Conservation (phyloP, 2,797 vertebrate species). For the Gila robusta region DNA sequence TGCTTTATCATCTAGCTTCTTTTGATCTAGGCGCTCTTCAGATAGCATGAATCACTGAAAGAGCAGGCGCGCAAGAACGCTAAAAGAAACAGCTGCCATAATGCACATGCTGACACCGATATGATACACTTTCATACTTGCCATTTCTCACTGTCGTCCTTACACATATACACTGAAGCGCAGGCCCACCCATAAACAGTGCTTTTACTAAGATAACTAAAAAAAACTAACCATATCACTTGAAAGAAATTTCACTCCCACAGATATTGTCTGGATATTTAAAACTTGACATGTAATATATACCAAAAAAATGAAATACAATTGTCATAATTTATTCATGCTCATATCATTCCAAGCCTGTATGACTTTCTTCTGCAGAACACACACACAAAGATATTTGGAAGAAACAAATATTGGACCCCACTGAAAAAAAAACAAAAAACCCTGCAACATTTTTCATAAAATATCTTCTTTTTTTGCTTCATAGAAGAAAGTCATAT, state of each 20-base stretch:
- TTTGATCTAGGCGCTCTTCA: conserved; percentile 87
- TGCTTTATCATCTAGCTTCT: conserved; percentile 76
- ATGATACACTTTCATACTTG: conserved; percentile 76
- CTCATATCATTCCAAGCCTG: neutral
- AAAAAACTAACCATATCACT: neutral
- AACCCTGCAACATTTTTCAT: neutral
- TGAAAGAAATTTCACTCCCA: conserved; percentile 22
- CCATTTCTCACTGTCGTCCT: conserved; percentile 70
- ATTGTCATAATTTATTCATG: neutral
- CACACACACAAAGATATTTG: neutral
- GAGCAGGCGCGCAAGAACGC: conserved; percentile 72
- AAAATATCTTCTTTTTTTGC: too few relatives aligned
- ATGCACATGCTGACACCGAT: conserved; percentile 75
- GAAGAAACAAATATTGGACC: neutral
- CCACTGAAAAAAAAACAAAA: neutral
- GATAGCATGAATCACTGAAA: conserved; percentile 77
- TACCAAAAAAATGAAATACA: neutral
- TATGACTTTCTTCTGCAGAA: neutral
- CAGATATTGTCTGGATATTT: conserved; percentile 35
- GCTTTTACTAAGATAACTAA: conserved; percentile 4
- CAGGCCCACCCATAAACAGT: conserved; percentile 38
- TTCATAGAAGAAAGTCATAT: neutral
- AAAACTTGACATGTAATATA: neutral
- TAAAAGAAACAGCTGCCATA: conserved; percentile 84
- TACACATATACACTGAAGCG: conserved; percentile 47